phyloP scores from a whole-genome alignment of 1,140 invertebrate genomes.

The Ephestia elutella region DNA sequence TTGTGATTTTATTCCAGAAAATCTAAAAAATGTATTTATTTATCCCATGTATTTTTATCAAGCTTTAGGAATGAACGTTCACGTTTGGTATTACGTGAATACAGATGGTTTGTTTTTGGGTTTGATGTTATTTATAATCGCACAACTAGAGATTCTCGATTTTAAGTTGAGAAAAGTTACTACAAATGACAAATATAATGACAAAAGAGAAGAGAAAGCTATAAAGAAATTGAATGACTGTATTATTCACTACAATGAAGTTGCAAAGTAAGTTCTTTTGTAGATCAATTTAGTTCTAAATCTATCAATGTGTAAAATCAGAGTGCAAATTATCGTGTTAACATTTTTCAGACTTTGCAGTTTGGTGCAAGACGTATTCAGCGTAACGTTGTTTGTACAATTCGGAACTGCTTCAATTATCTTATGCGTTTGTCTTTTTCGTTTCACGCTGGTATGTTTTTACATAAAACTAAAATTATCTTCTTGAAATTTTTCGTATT shows the following conservation, averaged over 20 bases:
- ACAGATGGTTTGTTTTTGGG: constrained; percentile 51
- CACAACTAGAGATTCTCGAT: constrained; percentile 50
- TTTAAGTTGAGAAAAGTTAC: constrained; percentile 35
- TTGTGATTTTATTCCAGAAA: constrained; percentile 45
- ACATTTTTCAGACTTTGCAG: constrained; percentile 46
- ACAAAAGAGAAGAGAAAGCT: constrained; percentile 13
- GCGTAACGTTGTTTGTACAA: constrained; percentile 43
- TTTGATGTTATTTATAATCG: constrained; percentile 41
- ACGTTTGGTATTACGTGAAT: constrained; percentile 43
- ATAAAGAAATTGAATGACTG: constrained; percentile 34
- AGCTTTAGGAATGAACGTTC: constrained; percentile 42
- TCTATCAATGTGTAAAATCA: too few species aligned
- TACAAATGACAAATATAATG: constrained; percentile 1
- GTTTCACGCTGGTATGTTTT: constrained; percentile 51
- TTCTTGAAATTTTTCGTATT: too few species aligned
- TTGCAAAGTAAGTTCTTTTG: constrained; percentile 33
- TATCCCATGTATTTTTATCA: constrained; percentile 51
- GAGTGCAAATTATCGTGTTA: constrained; percentile 10
- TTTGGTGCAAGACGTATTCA: constrained; percentile 46
- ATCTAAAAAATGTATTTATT: constrained; percentile 26
- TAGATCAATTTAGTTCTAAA: too few species aligned
- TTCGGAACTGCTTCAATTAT: constrained; percentile 47
- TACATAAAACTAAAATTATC: not conserved
- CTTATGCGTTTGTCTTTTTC: constrained; percentile 50
- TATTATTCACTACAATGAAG: constrained; percentile 38